Evolutionary conservation across 2,113 vertebrate species (phyloP).

Genomic region (Acrocephalus kingi): DNA sequence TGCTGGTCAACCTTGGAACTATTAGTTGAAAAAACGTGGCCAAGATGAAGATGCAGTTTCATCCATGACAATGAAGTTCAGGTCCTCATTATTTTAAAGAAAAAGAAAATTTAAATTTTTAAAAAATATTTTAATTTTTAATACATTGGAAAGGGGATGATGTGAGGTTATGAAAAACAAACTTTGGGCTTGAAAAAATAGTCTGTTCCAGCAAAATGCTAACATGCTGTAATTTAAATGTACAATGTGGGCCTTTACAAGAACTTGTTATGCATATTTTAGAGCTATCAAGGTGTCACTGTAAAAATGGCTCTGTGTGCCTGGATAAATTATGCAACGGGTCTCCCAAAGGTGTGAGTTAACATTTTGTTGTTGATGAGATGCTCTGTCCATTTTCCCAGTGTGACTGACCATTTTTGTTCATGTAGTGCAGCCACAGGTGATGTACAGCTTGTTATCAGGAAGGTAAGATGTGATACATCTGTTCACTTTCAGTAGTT

Average conservation of each 20-base stretch:
- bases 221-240: neutral
- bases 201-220: neutral
- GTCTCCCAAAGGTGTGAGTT: neutral
- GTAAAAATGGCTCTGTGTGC: neutral
- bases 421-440: neutral
- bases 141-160: neutral
- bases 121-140: neutral
- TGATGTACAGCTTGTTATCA: neutral
- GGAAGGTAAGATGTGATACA: neutral
- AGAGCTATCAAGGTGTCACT: neutral
- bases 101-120: neutral
- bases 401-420: neutral
- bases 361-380: neutral
- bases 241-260: neutral
- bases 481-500: neutral
- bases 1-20: neutral
- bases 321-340: neutral
- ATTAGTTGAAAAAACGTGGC: neutral
- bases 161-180: neutral
- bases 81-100: neutral
- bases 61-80: neutral
- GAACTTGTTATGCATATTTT: conserved; percentile 13
- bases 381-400: neutral
- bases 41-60: neutral
- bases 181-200: neutral